Conservation (phyloP, 37 sponge, comb jelly and placozoan species). For the Haliclona indistincta region DNA sequence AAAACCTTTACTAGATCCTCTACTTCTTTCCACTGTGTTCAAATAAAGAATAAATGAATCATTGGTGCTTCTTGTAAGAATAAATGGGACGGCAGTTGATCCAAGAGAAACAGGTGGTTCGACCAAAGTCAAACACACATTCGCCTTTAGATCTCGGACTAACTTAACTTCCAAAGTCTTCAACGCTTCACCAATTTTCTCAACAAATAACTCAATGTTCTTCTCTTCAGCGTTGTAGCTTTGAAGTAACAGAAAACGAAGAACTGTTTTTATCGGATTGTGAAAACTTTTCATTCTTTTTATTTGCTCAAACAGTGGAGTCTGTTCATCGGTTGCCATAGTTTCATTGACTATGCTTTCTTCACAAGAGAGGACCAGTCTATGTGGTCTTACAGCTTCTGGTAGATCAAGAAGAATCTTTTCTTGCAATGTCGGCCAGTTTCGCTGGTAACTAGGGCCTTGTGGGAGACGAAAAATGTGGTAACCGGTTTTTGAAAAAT, state of each 20-base stretch:
- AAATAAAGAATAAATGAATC: background rate
- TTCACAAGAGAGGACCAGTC: background rate
- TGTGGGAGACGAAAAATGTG: background rate
- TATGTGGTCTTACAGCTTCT: background rate
- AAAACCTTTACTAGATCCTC: background rate
- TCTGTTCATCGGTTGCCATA: background rate
- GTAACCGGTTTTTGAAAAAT: background rate
- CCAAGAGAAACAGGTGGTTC: background rate
- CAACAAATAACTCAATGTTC: background rate
- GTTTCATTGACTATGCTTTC: background rate
- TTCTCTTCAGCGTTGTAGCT: background rate
- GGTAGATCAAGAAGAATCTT: background rate
- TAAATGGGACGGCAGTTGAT: background rate
- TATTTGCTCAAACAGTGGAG: background rate
- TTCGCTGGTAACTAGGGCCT: background rate
- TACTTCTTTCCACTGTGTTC: no score
- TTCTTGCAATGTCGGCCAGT: background rate
- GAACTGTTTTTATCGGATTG: background rate
- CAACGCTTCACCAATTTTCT: background rate
- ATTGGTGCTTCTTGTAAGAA: background rate
- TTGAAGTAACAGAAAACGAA: background rate
- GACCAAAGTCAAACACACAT: background rate
- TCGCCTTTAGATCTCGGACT: background rate
- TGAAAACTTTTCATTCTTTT: background rate
- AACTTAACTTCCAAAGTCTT: background rate